phyloP scores from a whole-genome alignment of 2,797 vertebrate genomes.

The Halcyon badia region DNA sequence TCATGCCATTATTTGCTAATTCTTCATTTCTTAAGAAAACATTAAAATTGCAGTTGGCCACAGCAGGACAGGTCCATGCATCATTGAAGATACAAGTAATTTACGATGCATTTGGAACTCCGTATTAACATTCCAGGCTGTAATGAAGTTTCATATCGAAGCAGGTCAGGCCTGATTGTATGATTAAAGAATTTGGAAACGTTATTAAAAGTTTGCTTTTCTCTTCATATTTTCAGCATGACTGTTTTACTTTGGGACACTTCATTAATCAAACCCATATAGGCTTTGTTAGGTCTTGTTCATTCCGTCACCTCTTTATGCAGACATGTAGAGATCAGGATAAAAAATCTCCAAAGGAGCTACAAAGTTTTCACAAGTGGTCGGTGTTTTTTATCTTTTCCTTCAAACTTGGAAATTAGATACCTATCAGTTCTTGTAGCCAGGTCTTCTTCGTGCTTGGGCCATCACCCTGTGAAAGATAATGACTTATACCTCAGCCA shows the following conservation, averaged over 20 bases:
- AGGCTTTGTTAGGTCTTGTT: not conserved
- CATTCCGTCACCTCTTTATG: not conserved
- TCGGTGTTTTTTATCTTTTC: not conserved
- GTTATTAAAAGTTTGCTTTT: slow-evolving; percentile 69
- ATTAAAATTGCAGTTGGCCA: slow-evolving; percentile 19
- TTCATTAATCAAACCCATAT: slow-evolving; percentile 44
- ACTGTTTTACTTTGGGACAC: slow-evolving; percentile 13
- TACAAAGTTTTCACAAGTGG: not conserved
- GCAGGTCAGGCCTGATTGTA: slow-evolving; percentile 63
- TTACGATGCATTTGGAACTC: slow-evolving; percentile 63
- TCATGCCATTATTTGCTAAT: slow-evolving; percentile 66
- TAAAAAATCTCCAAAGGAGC: not conserved
- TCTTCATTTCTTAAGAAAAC: slow-evolving; percentile 58
- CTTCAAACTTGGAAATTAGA: not conserved
- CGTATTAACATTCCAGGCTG: slow-evolving; percentile 60
- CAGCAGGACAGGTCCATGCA: slow-evolving; percentile 69
- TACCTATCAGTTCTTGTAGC: accelerated
- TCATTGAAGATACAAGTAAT: slow-evolving; percentile 68
- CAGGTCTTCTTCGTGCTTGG: not conserved
- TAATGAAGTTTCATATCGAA: slow-evolving; percentile 69
- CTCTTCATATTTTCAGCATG: slow-evolving; percentile 46
- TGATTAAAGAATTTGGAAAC: slow-evolving; percentile 67
- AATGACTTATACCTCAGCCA: not conserved
- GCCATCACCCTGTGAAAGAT: not conserved
- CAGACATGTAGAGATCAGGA: not conserved